phyloP scores from a whole-genome alignment of 2,797 vertebrate species.

The Argya squamiceps region DNA sequence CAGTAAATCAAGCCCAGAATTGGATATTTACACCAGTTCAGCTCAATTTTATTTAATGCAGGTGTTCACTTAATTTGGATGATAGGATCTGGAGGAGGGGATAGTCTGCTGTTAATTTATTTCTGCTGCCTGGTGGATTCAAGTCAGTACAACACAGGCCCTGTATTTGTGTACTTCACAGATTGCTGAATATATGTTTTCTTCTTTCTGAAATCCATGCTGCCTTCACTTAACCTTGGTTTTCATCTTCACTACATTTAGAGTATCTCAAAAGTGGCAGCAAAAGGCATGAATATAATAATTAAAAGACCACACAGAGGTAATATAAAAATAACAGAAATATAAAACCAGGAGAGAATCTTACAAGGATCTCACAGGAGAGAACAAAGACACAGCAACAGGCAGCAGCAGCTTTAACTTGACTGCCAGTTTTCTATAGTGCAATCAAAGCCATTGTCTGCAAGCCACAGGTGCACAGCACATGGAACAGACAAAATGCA shows the following conservation, averaged over 20 bases:
- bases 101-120: background rate
- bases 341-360: background rate
- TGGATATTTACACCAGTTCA: background rate
- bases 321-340: background rate
- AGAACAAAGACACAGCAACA: conserved; percentile 32
- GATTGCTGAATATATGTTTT: background rate
- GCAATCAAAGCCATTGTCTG: conserved; percentile 69
- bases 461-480: conserved; percentile 69
- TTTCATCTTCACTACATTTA: background rate
- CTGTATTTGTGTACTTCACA: background rate
- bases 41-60: conserved; percentile 30
- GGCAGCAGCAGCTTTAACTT: conserved; percentile 39
- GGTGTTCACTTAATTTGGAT: conserved; percentile 35
- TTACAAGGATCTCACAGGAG: background rate
- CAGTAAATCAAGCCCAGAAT: conserved; percentile 21
- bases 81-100: background rate
- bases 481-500: conserved; percentile 65
- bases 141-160: background rate
- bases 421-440: conserved; percentile 34
- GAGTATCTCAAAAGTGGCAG: background rate
- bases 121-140: background rate
- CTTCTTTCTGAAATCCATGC: background rate
- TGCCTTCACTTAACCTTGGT: background rate
- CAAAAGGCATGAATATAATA: background rate
- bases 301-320: conserved; percentile 12